Conservation (phyloP, 2,797 vertebrate species). For the Arctocebus calabarensis region DNA sequence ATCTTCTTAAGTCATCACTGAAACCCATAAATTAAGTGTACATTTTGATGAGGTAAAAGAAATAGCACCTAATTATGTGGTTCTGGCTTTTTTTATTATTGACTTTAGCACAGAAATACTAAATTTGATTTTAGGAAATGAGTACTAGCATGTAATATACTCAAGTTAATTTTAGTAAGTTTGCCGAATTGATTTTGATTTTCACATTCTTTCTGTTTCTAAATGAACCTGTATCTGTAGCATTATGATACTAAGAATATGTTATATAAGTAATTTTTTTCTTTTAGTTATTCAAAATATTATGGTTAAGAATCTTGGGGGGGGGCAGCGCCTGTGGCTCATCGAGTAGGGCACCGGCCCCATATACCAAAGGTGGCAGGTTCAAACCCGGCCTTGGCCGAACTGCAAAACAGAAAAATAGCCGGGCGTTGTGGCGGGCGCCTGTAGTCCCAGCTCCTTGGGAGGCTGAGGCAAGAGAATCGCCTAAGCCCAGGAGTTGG, state of each 20-base stretch:
- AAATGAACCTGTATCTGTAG: not conserved
- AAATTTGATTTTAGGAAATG: conserved; percentile 13
- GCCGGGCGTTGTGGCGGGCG: too few relatives aligned
- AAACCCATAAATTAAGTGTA: not conserved
- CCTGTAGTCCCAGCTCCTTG: too few relatives aligned
- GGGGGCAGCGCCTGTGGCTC: too few relatives aligned
- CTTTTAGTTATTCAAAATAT: conserved; percentile 19
- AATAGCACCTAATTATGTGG: not conserved
- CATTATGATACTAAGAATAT: not conserved
- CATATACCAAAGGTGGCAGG: too few relatives aligned
- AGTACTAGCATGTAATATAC: not conserved
- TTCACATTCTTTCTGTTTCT: not conserved
- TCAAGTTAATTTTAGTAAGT: conserved; percentile 4
- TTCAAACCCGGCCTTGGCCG: too few relatives aligned
- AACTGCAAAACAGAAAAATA: too few relatives aligned
- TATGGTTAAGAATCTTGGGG: conserved; percentile 20
- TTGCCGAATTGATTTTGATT: conserved; percentile 33
- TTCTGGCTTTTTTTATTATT: conserved; percentile 16
- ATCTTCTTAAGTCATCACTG: conserved; percentile 34
- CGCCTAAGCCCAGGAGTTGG: too few relatives aligned
- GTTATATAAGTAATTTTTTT: not conserved
- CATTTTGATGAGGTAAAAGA: conserved; percentile 26
- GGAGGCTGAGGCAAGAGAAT: too few relatives aligned
- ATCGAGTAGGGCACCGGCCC: too few relatives aligned
- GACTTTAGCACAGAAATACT: not conserved